Base-by-base conservation (phyloP, 2,797 vertebrate genomes). In the Acipenser ruthenus region DNA sequence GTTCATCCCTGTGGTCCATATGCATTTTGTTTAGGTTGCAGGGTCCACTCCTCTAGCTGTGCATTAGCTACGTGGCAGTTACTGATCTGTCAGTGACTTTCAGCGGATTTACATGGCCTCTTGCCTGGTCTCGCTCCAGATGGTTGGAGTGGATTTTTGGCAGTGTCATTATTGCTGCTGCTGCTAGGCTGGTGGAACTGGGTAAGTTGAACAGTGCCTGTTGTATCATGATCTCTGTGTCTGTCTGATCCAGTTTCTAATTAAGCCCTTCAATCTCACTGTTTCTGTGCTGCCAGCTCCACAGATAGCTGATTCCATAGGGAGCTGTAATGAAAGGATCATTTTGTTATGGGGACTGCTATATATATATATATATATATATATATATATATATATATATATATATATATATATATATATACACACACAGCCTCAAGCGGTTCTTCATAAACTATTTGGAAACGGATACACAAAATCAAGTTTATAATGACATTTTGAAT, bases 51-150 rank as follows among this genome's bases (percentile, higher is more conserved):
- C 23, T 3, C 50, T 18, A 63, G 69, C 73, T 75, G 67, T 58
- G 55, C 12, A 55, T 65, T 72, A 72, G 83, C 75, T 47, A 83
- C 58, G 78, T 87, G 86, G 84, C 83, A 80, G 79, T 70, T 49
- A 67, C 58, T 74, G 79, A 74, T 68, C 73, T 71, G 79, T 75
- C 82, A 74, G 77, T 78, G 60, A 0, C 69, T 82, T 76, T 0
- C 61, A 75, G 80, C 84, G 74, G 71, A 77, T 79, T 82, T 77
- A 75, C 73, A 3, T 90, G 86, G 84, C 81, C 56, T 9, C 0
- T 1, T 77, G 83, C 88, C 85, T 81, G 73, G 73, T 68, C 71
- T 72, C 75, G 65, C 72, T 83, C 84, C 78, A 70, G 77, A 76
- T 73, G 77, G 75, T 60, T 67, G 78, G 79, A 81, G 77, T 72